Percentiles rank a stretch among this genome's conserved stretches.
phyloP scores from a whole-genome alignment of 2,888 invertebrate species.

The Drosophila dives region DNA sequence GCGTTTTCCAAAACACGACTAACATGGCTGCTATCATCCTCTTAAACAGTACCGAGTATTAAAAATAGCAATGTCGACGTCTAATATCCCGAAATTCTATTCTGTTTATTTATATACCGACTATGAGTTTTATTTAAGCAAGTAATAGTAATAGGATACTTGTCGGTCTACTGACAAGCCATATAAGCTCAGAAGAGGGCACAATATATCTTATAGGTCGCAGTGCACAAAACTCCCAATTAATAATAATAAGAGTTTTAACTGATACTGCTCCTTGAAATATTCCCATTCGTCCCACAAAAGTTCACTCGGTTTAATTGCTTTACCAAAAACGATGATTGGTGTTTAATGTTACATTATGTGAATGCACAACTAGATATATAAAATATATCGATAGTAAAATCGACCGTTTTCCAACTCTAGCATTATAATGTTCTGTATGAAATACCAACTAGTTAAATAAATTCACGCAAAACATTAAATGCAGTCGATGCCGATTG shows the following conservation, averaged over 20 bases:
- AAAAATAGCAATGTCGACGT: not conserved
- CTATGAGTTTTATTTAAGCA: too few species aligned
- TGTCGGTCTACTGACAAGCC: too few species aligned
- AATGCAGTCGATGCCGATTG: not conserved
- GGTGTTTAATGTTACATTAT: not conserved
- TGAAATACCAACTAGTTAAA: slow-evolving; percentile 1
- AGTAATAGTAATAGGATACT: too few species aligned
- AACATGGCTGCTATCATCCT: not conserved
- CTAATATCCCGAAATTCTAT: not conserved
- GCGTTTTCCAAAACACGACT: not conserved
- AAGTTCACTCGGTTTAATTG: not conserved
- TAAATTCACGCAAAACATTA: not conserved
- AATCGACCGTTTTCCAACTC: not conserved
- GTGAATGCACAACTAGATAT: not conserved
- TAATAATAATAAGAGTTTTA: too few species aligned
- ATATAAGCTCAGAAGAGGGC: too few species aligned
- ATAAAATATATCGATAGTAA: not conserved
- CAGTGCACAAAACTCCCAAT: too few species aligned
- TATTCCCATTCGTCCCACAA: not conserved
- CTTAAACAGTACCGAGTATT: not conserved
- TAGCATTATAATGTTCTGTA: slow-evolving; percentile 6
- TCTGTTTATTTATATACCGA: not conserved
- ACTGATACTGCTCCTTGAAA: not conserved
- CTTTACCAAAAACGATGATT: not conserved
- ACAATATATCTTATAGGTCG: too few species aligned